Percentiles rank a stretch among this genome's conserved stretches.
Conservation (phyloP, 2,888 invertebrate genomes). For the Yponomeuta plumbellus region DNA sequence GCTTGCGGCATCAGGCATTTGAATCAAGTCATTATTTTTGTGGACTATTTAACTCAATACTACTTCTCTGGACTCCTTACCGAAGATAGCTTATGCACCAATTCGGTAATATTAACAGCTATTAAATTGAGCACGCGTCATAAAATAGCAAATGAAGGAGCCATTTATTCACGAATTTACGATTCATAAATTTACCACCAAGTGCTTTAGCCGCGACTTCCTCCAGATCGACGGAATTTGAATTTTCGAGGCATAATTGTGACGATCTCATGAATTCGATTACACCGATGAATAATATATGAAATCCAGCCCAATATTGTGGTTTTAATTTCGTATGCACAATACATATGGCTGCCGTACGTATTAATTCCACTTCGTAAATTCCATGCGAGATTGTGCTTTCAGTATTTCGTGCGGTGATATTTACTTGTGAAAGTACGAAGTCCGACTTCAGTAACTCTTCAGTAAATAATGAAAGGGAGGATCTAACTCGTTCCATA, state of each 20-base stretch:
- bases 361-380: background rate
- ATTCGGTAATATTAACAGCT: constrained; percentile 45
- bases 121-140: constrained; percentile 45
- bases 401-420: background rate
- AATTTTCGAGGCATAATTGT: constrained; percentile 17
- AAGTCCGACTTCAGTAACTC: background rate
- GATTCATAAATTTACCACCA: constrained; percentile 47
- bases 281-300: background rate
- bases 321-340: background rate
- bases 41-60: constrained; percentile 2
- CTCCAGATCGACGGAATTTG: constrained; percentile 28
- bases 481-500: background rate
- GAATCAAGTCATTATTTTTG: constrained; percentile 16
- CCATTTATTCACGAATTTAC: constrained; percentile 47
- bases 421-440: too few species aligned
- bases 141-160: constrained; percentile 41
- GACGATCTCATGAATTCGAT: constrained; percentile 5
- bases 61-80: constrained; percentile 23
- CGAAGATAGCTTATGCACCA: constrained; percentile 37
- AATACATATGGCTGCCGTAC: background rate
- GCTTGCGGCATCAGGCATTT: background rate
- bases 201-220: constrained; percentile 33
- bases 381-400: background rate
- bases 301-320: background rate
- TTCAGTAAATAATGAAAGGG: background rate